Base-by-base conservation (phyloP, 2,888 invertebrate genomes). In the Lasioglossum leucozonium region DNA sequence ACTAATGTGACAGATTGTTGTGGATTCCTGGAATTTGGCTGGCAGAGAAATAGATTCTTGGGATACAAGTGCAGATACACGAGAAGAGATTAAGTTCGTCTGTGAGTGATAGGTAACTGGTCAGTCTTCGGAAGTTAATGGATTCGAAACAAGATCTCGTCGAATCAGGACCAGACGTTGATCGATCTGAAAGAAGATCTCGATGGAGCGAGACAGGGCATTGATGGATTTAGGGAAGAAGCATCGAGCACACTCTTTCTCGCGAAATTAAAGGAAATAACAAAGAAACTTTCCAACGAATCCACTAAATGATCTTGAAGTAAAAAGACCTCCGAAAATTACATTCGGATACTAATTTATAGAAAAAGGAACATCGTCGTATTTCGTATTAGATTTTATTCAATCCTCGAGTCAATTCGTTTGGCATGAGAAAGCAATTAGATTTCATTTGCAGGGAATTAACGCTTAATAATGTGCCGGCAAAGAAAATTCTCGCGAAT, bases 171-270 rank as follows among this genome's bases (percentile, higher is more conserved):
- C n/a, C 11, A 34, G 75, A 76, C 62, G 8, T 62, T 76, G 75
- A 76, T 76, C 34, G 75, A 76, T 76, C 44, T 65, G 44, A 76
- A 62, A 62, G 44, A 65, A 47, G 75, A 65, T n/a, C 75, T 44
- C 42, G 55, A 13, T n/a, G 65, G 34, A 65, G 30, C 65, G 47
- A 34, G 40, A 58, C 65, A 47, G 42, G 75, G 34, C 75, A 34
- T 76, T 76, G 75, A 76, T 76, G n/a, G 65, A 76, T 76, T 34
- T n/a, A 65, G 30, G 34, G 30, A 62, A 65, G 34, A 34, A 47
- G n/a, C 5, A 40, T 40, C 11, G n/a, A n/a, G 13, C 40, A 2
- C n/a, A n/a, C 2, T 69, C 37, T 40, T 40, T 13, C 5, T 40
- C 40, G n/a, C 22, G 40, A 6, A 69, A 26, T n/a, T 5, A n/a